Conservation (phyloP, 2,113 vertebrate species). For the Nyctibius bracteatus region DNA sequence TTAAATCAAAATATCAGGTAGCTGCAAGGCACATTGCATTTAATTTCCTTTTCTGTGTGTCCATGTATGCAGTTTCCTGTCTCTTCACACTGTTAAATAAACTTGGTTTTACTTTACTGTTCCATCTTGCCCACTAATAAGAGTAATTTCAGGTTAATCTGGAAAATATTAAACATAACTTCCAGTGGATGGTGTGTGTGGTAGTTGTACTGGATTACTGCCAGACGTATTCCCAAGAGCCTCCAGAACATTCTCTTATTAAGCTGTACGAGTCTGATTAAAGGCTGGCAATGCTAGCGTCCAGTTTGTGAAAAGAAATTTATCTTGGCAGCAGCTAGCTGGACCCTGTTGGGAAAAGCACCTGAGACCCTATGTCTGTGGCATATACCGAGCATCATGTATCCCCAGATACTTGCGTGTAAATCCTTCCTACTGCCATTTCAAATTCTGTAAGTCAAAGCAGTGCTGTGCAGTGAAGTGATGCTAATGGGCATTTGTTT, state of each 20-base stretch:
- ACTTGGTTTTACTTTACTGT: not conserved
- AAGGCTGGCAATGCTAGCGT: not conserved
- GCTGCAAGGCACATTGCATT: not conserved
- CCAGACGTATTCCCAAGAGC: constrained; percentile 19
- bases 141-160: constrained; percentile 27
- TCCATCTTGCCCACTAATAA: not conserved
- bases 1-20: not conserved
- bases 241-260: constrained; percentile 3
- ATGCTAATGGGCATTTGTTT: constrained; percentile 23
- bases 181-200: not conserved
- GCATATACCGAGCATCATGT: not conserved
- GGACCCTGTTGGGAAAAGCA: constrained; percentile 26
- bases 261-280: constrained; percentile 40
- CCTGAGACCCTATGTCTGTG: constrained; percentile 10
- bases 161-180: not conserved
- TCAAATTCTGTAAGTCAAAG: not conserved
- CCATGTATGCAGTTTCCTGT: not conserved
- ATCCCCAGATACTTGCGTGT: not conserved
- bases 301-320: constrained; percentile 13
- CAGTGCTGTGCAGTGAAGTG: not conserved
- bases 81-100: not conserved
- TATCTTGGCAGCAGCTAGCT: constrained; percentile 25
- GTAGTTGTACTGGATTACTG: constrained; percentile 6
- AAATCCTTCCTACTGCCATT: not conserved
- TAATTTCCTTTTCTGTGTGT: not conserved